Percentiles rank a stretch among this genome's conserved stretches.
Evolutionary conservation across 2,113 vertebrate genomes (phyloP).

Genomic region (Heloderma charlesbogerti): DNA sequence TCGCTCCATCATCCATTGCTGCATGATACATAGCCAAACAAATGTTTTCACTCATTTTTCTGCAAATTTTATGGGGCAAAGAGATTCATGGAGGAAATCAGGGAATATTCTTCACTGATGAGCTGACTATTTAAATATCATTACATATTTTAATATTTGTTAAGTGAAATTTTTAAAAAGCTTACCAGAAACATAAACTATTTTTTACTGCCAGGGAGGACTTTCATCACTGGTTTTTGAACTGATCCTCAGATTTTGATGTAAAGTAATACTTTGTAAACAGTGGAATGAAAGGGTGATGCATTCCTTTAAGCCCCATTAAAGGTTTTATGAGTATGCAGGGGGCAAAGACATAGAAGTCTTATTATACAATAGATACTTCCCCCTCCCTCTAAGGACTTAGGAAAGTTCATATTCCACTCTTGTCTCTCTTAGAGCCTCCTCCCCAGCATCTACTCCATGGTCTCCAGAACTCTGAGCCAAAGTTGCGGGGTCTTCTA

Average conservation of each 20-base stretch:
- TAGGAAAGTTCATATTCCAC: background rate
- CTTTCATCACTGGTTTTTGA: background rate
- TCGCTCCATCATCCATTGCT: slow-evolving; percentile 9
- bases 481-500: background rate
- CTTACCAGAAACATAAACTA: background rate
- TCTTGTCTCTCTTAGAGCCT: background rate
- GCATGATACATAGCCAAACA: slow-evolving; percentile 54
- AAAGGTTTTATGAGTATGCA: background rate
- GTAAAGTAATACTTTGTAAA: background rate
- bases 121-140: background rate
- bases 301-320: background rate
- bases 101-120: background rate
- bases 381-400: background rate
- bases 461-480: background rate
- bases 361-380: background rate
- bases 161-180: background rate
- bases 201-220: background rate
- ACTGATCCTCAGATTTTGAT: background rate
- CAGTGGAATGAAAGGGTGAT: background rate
- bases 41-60: slow-evolving; percentile 16
- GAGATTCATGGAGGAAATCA: slow-evolving; percentile 38
- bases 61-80: slow-evolving; percentile 57
- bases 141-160: background rate
- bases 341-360: background rate
- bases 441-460: background rate